Percentiles rank a stretch among this genome's conserved stretches.
phyloP scores from a whole-genome alignment of 2,113 vertebrate genomes.

The Microcebus lehilahytsara region DNA sequence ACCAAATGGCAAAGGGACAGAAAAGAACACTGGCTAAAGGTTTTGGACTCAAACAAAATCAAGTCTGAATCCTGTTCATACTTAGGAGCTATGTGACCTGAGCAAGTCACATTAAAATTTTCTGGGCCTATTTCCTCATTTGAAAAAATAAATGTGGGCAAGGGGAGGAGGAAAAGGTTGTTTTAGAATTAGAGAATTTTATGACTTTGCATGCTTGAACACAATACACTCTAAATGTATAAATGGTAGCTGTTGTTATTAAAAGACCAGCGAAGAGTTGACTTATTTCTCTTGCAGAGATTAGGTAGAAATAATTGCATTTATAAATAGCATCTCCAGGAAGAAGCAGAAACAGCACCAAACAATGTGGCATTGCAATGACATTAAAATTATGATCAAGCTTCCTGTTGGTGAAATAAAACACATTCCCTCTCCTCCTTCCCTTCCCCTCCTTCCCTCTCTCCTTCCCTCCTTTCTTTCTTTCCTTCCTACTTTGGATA shows the following conservation, averaged over 20 bases:
- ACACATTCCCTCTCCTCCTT: background rate
- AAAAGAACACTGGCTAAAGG: background rate
- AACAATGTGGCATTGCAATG: background rate
- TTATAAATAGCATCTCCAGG: background rate
- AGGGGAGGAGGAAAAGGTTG: too few relatives aligned
- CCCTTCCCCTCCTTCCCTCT: background rate
- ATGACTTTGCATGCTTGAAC: background rate
- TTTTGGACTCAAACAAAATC: background rate
- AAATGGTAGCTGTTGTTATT: background rate
- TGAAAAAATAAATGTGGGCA: background rate
- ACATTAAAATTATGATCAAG: background rate
- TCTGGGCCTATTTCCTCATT: background rate
- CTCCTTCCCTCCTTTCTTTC: constrained; percentile 1
- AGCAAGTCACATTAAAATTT: constrained; percentile 36
- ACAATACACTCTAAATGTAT: background rate
- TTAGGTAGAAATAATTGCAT: background rate
- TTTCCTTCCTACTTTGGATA: background rate
- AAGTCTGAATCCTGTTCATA: constrained; percentile 14
- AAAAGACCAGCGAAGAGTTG: constrained; percentile 17
- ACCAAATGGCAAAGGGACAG: background rate
- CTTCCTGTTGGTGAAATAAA: constrained; percentile 46
- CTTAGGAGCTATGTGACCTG: background rate
- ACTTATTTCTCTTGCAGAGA: constrained; percentile 5
- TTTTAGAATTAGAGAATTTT: background rate
- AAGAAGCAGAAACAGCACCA: constrained; percentile 35